Percentiles rank a stretch among this genome's conserved stretches.
These are phyloP conservation scores for Sinocyclocheilus rhinocerous DNA, from an alignment of 2,113 vertebrate genomes.

Conservation along the genomic window DNA sequence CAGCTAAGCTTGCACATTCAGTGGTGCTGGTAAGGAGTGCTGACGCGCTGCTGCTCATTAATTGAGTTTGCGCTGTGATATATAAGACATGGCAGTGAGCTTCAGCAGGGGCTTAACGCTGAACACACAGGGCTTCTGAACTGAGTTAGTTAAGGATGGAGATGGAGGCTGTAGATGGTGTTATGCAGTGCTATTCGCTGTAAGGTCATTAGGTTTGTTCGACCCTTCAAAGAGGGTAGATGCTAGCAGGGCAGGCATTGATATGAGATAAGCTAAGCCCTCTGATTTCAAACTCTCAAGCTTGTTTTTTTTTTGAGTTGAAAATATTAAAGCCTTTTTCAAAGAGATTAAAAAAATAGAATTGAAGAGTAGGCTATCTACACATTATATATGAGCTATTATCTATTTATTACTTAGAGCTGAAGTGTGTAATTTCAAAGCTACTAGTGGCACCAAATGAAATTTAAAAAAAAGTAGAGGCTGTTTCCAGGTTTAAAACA, in stretches of 20 bases:
- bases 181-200: background rate
- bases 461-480: background rate
- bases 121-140: conserved; percentile 22
- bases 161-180: background rate
- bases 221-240: background rate
- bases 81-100: background rate
- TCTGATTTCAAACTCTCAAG: background rate
- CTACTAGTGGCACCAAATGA: background rate
- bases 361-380: background rate
- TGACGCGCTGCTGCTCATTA: conserved; percentile 37
- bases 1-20: background rate
- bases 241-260: background rate
- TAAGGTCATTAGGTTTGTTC: conserved; percentile 6
- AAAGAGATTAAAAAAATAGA: background rate
- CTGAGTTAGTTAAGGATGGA: background rate
- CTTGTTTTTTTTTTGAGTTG: background rate
- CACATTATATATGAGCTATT: background rate
- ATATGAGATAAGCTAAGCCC: background rate
- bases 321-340: background rate
- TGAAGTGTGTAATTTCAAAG: background rate
- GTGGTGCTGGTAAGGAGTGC: background rate
- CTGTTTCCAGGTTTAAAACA: background rate
- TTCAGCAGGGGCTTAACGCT: conserved; percentile 13
- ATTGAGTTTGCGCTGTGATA: conserved; percentile 40
- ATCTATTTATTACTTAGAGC: background rate